Base-by-base conservation (phyloP, 2,113 vertebrate genomes). In the Patagioenas fasciata region DNA sequence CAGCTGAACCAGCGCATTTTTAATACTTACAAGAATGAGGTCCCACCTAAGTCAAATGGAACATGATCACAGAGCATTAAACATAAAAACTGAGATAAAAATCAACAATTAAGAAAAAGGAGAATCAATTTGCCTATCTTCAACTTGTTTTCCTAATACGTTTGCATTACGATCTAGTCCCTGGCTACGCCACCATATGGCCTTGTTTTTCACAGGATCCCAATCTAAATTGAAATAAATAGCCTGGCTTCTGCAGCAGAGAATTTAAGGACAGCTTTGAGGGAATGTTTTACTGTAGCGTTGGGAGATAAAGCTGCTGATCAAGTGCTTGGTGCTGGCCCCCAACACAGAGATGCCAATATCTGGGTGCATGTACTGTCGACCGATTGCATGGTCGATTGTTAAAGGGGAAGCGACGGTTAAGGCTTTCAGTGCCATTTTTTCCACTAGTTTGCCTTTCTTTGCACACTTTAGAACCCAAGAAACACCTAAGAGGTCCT, bases 351-450 rank as follows among this genome's bases (percentile, higher is more conserved):
- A 75, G 88, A 71, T 74, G 72, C n/a, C 47, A 74, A 8, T 15
- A 34, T 26, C 36, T 58, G 31, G 9, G 23, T 34, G 28, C 28
- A 50, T 3, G 3, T 42, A 64, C 16, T 62, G 16, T 50, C 66
- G n/a, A n/a, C n/a, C n/a, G 57, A 56, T 64, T 14, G 18, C 0
- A 0, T 15, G 9, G 32, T 15, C 0, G 0, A 21, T 21, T 31
- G 8, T 23, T 64, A n/a, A 67, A 89, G 71, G 16, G 28, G 18
- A 93, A 79, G 20, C 1, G 1, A 17, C 28, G 21, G 56, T 26
- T 29, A 32, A 56, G 42, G 78, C 6, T 66, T 62, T 3, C 28
- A 42, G 57, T 5, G 21, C 11, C 12, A 13, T 70, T 71, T 91
- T 64, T 51, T 32, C 61, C 26, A 58, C 7, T 73, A 50, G 11